Evolutionary conservation across 1,140 invertebrate species (phyloP), one percentile per base, ranked within the genome.

Genomic region (Tetramorium simillimum): DNA sequence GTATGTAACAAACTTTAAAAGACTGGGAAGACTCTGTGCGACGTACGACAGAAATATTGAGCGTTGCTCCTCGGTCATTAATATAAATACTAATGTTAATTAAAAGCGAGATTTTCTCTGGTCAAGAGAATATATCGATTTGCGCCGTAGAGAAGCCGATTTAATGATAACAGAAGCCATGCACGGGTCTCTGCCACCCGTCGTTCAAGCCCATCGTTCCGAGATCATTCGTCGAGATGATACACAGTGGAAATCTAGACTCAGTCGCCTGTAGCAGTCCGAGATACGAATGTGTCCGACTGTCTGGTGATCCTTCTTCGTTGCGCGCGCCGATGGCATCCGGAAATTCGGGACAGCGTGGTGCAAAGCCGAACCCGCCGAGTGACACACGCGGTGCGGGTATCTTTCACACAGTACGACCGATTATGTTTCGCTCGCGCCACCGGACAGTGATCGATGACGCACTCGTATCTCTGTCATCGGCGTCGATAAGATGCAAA

Each of bases 401-500:
- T 84, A 84, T 84, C 80, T 84, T 84, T 84, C 80, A 84, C 80
- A 84, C 80, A 84, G 69, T 73, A 28, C 69, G 69, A 84, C 69
- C 80, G 80, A 84, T 84, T 84, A 84, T 37, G 80, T 84, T 84
- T 84, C 80, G 80, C 80, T 84, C 80, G 49, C 53, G 56, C 60
- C 40, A 28, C 28, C 18, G 28, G 80, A 84, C 80, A 84, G 69
- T 84, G 80, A 84, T 84, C 80, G 80, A 84, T 84, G 80, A 75
- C 67, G 28, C 53, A 72, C 24, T 60, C 53, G 80, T 84, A 84
- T 84, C 80, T 84, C 69, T 84, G 80, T 84, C 80, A 84, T 84
- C 80, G 80, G 80, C 80, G 69, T 84, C 80, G 80, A 84, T 84
- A 84, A 84, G 80, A 84, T 60, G 69, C 80, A 75, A 84, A 84